Base-by-base conservation (phyloP, 2,113 vertebrate genomes). In the Cnemophilus loriae region DNA sequence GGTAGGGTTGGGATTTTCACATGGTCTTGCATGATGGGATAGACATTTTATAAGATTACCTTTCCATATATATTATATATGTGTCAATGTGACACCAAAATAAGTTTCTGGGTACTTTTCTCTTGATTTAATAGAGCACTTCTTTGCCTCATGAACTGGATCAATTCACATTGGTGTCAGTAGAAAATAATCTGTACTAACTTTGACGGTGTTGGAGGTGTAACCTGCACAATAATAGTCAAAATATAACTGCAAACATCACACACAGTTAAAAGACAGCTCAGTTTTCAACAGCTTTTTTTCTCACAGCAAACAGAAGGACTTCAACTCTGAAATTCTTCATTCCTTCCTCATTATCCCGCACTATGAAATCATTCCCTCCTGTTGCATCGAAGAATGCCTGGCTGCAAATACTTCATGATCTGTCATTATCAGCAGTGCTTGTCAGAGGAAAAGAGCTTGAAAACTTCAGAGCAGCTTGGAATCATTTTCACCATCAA, bases 1-100 rank as follows among this genome's bases (percentile, higher is more conserved):
- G 7, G 15, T 22, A 37, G 6, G 11, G 3, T 22, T 3, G 0
- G 30, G n/a, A 52, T 37, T 83, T 56, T 41, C 4, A 0, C 9
- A 28, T 4, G 11, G 59, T 70, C 24, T 70, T 64, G 11, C 7
- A 21, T 12, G 13, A 16, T 26, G 27, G 7, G 13, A 52, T 3
- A 71, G 16, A 39, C 13, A 55, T 60, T 56, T 70, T 39, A 9
- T 37, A 56, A 61, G 23, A 23, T 5, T 35, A 21, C 2, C 8
- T 91, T 73, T 59, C 52, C 18, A 12, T 33, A 28, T 23, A 13
- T 32, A 10, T 26, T 35, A 21, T 30, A 3, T 27, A 4, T 13
- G 13, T 17, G n/a, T 11, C 21, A 65, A 24, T 16, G 5, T 19
- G 21, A 56, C 39, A 86, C 11, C 26, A 83, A 39, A 84, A 26